Percentiles rank a stretch among this genome's conserved stretches.
Conservation (phyloP, 2,888 invertebrate genomes). For the Cephus spinipes region DNA sequence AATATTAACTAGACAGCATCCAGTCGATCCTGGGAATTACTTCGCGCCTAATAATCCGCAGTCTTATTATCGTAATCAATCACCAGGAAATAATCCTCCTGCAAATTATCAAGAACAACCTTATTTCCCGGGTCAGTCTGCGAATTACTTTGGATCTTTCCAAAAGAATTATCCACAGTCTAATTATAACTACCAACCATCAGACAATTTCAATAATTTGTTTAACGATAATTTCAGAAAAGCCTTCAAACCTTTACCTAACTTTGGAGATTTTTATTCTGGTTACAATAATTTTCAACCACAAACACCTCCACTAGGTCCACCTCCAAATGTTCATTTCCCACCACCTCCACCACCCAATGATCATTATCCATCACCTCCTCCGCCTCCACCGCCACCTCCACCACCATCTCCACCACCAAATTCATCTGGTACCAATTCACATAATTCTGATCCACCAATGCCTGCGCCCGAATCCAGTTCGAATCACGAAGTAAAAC, state of each 20-base stretch:
- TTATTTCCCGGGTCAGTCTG: neutral
- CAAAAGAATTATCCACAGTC: conserved; percentile 12
- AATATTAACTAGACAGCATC: conserved; percentile 7
- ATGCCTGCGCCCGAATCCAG: conserved; percentile 12
- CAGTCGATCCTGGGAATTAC: conserved; percentile 24
- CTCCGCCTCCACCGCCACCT: neutral
- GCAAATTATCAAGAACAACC: neutral
- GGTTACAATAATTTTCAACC: conserved; percentile 6
- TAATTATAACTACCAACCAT: conserved; percentile 12
- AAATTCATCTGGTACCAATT: neutral
- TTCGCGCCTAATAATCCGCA: conserved; percentile 7
- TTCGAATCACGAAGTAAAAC: conserved; percentile 15
- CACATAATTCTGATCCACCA: neutral
- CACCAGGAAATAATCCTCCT: neutral
- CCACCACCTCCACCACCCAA: neutral
- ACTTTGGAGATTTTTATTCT: conserved; percentile 18
- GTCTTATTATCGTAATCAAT: neutral
- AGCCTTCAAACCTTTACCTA: conserved; percentile 11
- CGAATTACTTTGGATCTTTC: conserved; percentile 11
- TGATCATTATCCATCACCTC: neutral
- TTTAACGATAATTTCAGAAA: conserved; percentile 20
- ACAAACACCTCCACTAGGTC: neutral
- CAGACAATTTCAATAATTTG: conserved; percentile 14
- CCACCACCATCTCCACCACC: neutral
- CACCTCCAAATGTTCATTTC: neutral